Evolutionary conservation across 2,113 vertebrate genomes (phyloP).

Genomic region (Xiphophorus maculatus): DNA sequence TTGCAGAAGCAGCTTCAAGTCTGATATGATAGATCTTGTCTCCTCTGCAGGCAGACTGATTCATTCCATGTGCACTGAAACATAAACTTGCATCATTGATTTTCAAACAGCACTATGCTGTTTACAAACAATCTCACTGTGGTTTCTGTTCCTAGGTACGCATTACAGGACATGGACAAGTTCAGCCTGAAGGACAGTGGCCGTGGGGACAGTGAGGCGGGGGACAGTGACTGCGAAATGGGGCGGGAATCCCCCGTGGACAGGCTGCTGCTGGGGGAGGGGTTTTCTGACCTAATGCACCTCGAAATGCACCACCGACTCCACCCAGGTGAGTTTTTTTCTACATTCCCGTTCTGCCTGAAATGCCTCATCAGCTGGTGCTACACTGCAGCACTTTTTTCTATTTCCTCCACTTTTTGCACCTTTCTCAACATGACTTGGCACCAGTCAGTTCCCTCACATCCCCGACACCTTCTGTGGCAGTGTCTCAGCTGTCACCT

Average conservation of each 20-base stretch:
- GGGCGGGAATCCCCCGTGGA: slow-evolving; percentile 98
- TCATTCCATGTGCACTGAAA: neutral
- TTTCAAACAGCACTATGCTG: slow-evolving; percentile 3
- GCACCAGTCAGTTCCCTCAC: slow-evolving; percentile 3
- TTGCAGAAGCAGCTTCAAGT: slow-evolving; percentile 45
- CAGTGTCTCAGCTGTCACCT: slow-evolving; percentile 9
- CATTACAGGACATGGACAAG: slow-evolving; percentile 99
- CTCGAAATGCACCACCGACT: slow-evolving; percentile 92
- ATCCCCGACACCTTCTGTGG: neutral
- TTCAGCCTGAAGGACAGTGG: slow-evolving; percentile 99
- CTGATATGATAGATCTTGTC: slow-evolving; percentile 49
- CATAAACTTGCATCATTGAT: neutral
- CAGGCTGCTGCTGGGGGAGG: slow-evolving; percentile 95
- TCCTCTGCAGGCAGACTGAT: slow-evolving; percentile 21
- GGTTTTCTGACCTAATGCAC: slow-evolving; percentile 97
- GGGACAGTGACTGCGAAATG: slow-evolving; percentile 98
- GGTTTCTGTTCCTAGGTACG: slow-evolving; percentile 82
- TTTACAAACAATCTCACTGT: slow-evolving; percentile 24
- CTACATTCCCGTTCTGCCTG: neutral
- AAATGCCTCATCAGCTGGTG: neutral
- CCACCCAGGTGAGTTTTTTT: slow-evolving; percentile 89
- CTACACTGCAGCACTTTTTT: neutral
- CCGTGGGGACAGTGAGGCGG: slow-evolving; percentile 97
- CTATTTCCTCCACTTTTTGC: neutral
- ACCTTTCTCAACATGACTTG: neutral